These are phyloP conservation scores for Xyrichtys novacula DNA, from an alignment of 2,797 vertebrate species.

Conservation along the genomic window DNA sequence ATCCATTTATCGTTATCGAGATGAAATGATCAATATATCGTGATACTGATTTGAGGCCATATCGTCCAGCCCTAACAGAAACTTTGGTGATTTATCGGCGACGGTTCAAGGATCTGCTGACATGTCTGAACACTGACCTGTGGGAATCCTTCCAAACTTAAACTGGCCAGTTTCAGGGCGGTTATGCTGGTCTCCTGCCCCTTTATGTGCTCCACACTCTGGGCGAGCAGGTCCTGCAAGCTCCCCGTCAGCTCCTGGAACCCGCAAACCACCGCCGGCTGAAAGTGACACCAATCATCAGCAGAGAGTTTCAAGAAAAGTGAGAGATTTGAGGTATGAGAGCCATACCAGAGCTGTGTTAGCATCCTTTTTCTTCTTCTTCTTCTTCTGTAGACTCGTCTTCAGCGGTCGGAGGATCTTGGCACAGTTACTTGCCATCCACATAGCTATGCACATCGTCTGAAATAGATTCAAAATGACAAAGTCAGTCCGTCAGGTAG, in stretches of 20 bases:
- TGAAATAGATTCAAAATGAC: slow-evolving; percentile 57
- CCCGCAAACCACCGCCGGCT: slow-evolving; percentile 92
- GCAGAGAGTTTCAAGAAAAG: background rate
- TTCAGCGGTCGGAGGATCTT: slow-evolving; percentile 93
- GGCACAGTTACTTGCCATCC: slow-evolving; percentile 92
- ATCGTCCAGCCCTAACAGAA: no score
- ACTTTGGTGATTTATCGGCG: no score
- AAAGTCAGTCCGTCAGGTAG: fast-evolving
- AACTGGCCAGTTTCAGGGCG: slow-evolving; percentile 90
- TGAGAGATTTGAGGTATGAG: no score
- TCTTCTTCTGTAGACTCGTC: slow-evolving; percentile 97
- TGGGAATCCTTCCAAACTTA: slow-evolving; percentile 88
- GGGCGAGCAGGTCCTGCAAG: slow-evolving; percentile 90
- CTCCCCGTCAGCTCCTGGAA: slow-evolving; percentile 91
- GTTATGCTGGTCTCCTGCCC: slow-evolving; percentile 89
- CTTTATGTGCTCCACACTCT: slow-evolving; percentile 90
- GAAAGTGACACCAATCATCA: slow-evolving; percentile 18
- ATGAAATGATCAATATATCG: no score
- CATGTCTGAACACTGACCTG: slow-evolving; percentile 68
- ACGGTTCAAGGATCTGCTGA: no score
- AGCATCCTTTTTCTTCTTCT: slow-evolving; percentile 98
- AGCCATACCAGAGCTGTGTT: slow-evolving; percentile 85
- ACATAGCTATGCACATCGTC: slow-evolving; percentile 90
- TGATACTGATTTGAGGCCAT: no score
- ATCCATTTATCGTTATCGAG: no score